Evolutionary conservation across 2,113 vertebrate species (phyloP).

Genomic region (Vombatus ursinus): DNA sequence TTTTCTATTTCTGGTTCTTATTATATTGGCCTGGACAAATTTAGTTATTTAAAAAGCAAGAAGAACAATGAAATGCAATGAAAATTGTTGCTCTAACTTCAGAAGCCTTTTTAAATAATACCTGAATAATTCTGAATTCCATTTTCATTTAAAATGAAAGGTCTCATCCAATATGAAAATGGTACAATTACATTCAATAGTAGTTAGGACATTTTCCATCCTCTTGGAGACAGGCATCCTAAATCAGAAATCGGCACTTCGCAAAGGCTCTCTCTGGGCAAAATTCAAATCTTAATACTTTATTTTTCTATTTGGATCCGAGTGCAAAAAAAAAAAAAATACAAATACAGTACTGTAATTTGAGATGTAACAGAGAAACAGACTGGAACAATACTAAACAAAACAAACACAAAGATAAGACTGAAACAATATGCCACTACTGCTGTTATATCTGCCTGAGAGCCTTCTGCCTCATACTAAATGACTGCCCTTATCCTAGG

Average conservation of each 20-base stretch:
- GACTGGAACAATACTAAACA: fast-evolving
- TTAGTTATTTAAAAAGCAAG: not conserved
- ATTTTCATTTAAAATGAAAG: not conserved
- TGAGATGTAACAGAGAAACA: no score
- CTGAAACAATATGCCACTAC: no score
- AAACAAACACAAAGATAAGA: not conserved
- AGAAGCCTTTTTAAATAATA: not conserved
- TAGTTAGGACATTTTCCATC: conserved; percentile 19
- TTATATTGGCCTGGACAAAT: not conserved
- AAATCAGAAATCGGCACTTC: not conserved
- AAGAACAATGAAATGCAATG: not conserved
- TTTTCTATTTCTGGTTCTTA: not conserved
- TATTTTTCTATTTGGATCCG: not conserved
- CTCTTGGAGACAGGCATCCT: not conserved
- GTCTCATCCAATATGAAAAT: not conserved
- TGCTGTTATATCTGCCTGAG: no score
- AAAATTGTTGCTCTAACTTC: not conserved
- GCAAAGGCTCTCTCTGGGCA: not conserved
- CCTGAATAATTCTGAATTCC: not conserved
- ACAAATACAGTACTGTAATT: not conserved
- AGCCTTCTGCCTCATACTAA: no score
- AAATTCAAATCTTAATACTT: not conserved
- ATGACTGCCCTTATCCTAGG: no score
- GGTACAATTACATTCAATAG: conserved; percentile 11
- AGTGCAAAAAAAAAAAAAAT: not conserved